Percentiles rank a stretch among this genome's conserved stretches.
phyloP scores from a whole-genome alignment of 2,797 vertebrate genomes.

The Enteromius mattozi region DNA sequence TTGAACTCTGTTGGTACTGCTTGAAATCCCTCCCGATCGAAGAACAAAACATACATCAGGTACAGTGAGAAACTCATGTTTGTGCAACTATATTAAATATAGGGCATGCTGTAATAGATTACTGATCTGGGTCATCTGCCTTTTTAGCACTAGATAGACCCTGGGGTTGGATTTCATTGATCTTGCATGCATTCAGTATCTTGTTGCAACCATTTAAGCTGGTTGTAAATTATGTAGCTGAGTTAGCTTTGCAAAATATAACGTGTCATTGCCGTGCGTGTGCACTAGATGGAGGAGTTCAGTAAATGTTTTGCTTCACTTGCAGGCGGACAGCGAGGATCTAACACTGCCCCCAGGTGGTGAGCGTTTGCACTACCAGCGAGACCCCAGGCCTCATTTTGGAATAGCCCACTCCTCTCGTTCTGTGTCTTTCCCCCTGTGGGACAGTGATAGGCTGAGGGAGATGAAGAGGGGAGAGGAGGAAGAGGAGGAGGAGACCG shows the following conservation, averaged over 20 bases:
- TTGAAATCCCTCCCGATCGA: conserved; percentile 75
- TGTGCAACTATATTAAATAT: not conserved
- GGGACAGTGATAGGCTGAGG: conserved; percentile 76
- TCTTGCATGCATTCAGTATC: conserved; percentile 51
- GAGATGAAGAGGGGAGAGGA: conserved; percentile 65
- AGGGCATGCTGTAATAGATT: conserved; percentile 17
- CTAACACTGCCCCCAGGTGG: conserved; percentile 64
- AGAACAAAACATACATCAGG: conserved; percentile 72
- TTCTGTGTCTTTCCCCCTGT: conserved; percentile 77
- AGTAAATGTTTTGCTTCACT: conserved; percentile 51
- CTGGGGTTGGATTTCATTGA: conserved; percentile 42
- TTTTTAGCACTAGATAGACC: conserved; percentile 16
- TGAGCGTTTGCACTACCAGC: conserved; percentile 75
- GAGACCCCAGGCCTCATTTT: conserved; percentile 82
- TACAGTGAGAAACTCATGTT: conserved; percentile 55
- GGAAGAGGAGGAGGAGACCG: conserved; percentile 59
- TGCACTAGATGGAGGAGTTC: conserved; percentile 48
- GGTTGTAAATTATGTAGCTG: conserved; percentile 59
- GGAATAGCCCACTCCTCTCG: conserved; percentile 79
- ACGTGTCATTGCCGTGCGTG: not conserved
- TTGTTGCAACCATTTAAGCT: conserved; percentile 58
- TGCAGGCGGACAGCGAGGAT: conserved; percentile 62
- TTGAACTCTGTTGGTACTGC: conserved; percentile 79
- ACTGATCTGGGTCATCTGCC: conserved; percentile 41
- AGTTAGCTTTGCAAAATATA: not conserved